Evolutionary conservation across 30 jellyfish, hydroid and myxozoan species (phyloP), one percentile per base, ranked within the genome.

Genomic region (Turritopsis dohrnii): DNA sequence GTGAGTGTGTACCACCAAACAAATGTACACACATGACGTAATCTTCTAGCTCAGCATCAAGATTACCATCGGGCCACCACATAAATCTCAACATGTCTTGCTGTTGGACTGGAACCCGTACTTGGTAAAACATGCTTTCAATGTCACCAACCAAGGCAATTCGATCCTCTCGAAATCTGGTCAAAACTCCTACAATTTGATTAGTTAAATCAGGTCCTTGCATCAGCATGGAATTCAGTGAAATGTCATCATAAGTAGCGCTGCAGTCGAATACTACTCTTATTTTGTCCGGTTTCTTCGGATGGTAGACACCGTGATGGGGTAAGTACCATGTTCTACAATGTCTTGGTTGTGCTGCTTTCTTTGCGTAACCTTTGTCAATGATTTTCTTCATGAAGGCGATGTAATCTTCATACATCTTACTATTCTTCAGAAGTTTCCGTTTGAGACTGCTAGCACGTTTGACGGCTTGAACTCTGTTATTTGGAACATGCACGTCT

Each of bases 141-240:
- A 90, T 72, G 73, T 86, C 96, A 3, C 89, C 89, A 52, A 83
- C 84, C 8, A 90, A 8, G 1, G 97, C 92, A 17, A 85, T 71
- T 66, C 29, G 65, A 27, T 85, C 97, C 81, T 90, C 95, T 25
- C 97, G 72, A 81, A 90, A 90, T 75, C 95, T 82, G 8, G 72
- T 21, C 0, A 86, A 72, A 31, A 83, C 91, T 18, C 88, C 85
- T 8, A 87, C 88, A 13, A 84, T 28, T 29, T 71, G 26, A 53
- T 84, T 89, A 0, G 96, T 89, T 75, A 82, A 79, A 71, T 85
- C 95, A 19, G 88, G 94, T 66, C 90, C 96, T 77, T 89, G 96
- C 8, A 80, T 75, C 9, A 85, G 84, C 74, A 77, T 71, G 17
- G 88, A 83, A 53, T 89, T 79, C 23, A 89, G 83, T 17, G 94